Evolutionary conservation across 2,113 vertebrate species (phyloP), one percentile per base, ranked within the genome.

Genomic region (Oreochromis tanganicae): DNA sequence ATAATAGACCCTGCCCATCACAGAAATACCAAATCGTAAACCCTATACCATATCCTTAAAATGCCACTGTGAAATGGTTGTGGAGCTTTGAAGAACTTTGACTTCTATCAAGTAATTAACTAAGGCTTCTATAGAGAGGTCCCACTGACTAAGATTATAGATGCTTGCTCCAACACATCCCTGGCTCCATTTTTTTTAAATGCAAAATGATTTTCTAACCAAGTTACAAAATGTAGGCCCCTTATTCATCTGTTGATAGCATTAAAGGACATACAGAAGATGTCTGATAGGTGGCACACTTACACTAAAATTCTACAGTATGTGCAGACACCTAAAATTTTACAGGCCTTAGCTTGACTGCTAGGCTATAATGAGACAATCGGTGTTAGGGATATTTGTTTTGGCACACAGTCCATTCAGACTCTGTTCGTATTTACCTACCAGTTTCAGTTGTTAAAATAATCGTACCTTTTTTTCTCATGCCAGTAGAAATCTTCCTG

Each of bases 381-480:
- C 46, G 1, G 16, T 34, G 4, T 52, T 52, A 48, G 68, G 41
- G 5, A 29, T 46, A 17, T 48, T 73, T 2, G 41, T 27, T 73
- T 73, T 48, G 41, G 41, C 68, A 48, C 24, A 73, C 38, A 73
- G 21, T 46, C 68, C 38, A 73, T 46, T 73, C n/a, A 73, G 13
- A 73, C 41, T 32, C n/a, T 0, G 5, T 54, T n/a, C 21, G 29
- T 54, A 36, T 36, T 27, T 46, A 56, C 19, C 52, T 21, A 11
- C n/a, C 24, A 34, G 8, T 46, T n/a, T 41, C 24, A 34, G 19
- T 3, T 36, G 5, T 36, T 75, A 2, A 80, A 66, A 5, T 84
- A 61, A 94, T 83, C 6, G 93, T 96, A 98, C 98, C 97, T 98
- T 97, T 99, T 95, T 96, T 96, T 86, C 97, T 97, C 6, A 7